A percentile compares a stretch with the other conserved stretches of the same genome.
Conservation (phyloP, 2,797 vertebrate species). For the Cirrhinus mrigala region DNA sequence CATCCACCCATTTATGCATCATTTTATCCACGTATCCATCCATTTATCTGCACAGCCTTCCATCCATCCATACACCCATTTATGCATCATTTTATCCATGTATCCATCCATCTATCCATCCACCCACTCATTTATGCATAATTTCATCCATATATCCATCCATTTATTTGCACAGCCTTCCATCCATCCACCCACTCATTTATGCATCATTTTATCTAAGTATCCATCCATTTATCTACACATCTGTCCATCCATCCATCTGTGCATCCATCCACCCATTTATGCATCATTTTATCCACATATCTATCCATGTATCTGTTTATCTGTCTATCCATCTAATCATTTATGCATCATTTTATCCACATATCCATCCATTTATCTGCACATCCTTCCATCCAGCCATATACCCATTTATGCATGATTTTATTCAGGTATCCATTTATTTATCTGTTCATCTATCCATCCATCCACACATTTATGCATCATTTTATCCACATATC, state of each 20-base stretch:
- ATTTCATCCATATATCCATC: background rate
- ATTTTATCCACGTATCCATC: background rate
- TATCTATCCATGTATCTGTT: no score
- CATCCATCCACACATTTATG: background rate
- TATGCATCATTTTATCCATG: background rate
- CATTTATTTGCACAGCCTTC: background rate
- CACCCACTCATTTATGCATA: no score
- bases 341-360: background rate
- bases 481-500: background rate
- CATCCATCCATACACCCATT: background rate
- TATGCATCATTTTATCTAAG: background rate
- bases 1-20: background rate
- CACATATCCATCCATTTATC: background rate
- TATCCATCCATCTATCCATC: background rate
- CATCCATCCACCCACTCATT: background rate
- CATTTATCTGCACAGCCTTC: background rate
- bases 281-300: no score
- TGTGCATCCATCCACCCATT: no score
- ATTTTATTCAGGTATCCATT: background rate
- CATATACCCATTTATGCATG: background rate
- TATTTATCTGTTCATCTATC: background rate
- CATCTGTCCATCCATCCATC: no score
- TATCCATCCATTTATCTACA: background rate
- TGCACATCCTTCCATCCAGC: background rate
- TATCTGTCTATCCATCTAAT: background rate